These are phyloP conservation scores for Phoebastria nigripes DNA, from an alignment of 2,797 vertebrate genomes.

Conservation along the genomic window DNA sequence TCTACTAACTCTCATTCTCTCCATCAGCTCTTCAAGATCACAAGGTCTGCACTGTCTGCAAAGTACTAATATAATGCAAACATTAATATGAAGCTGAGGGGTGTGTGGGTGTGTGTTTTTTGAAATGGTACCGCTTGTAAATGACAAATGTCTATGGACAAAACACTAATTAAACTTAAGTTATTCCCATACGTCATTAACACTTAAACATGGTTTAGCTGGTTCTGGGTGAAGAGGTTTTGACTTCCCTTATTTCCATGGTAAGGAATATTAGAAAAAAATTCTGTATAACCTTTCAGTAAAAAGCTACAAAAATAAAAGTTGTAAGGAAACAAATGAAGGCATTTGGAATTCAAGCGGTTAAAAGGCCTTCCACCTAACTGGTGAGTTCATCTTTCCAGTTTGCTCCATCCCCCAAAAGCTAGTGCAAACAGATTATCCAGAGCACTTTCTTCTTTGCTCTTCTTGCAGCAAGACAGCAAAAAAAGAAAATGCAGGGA, in stretches of 20 bases:
- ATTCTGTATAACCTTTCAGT: neutral
- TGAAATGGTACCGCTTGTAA: neutral
- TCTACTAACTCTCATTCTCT: neutral
- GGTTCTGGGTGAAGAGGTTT: neutral
- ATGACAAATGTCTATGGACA: neutral
- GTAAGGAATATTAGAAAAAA: neutral
- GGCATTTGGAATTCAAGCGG: neutral
- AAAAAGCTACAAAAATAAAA: neutral
- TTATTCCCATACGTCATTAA: neutral
- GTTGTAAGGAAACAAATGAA: neutral
- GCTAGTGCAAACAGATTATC: neutral
- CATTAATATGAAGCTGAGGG: too few relatives aligned
- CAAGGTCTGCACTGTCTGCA: neutral
- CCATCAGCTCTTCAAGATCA: neutral
- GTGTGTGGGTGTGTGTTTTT: neutral
- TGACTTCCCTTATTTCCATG: neutral
- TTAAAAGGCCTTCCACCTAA: neutral
- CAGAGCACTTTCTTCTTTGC: neutral
- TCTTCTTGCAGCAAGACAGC: neutral
- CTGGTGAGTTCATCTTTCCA: neutral
- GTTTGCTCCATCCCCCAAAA: neutral
- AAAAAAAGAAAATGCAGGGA: neutral
- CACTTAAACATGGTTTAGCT: neutral
- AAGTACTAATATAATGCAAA: neutral
- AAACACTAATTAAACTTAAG: neutral